phyloP scores from a whole-genome alignment of 1,140 invertebrate species.

The Heliconius congener region DNA sequence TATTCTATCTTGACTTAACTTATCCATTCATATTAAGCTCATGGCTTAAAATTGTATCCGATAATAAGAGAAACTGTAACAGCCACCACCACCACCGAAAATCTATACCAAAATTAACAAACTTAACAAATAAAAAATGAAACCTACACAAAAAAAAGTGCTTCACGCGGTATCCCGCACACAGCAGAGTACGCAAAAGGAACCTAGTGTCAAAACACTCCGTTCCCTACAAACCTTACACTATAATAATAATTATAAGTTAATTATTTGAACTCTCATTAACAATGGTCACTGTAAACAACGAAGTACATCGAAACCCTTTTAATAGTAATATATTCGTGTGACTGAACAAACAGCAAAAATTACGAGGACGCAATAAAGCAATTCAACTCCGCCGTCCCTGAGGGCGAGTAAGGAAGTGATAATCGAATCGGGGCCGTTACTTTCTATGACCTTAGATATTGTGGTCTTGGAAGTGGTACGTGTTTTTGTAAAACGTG shows the following conservation, averaged over 20 bases:
- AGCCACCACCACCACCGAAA: too few species aligned
- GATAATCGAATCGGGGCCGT: slow-evolving; percentile 52
- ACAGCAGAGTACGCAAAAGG: too few species aligned
- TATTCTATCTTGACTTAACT: too few species aligned
- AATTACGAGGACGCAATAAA: slow-evolving; percentile 28
- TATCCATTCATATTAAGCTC: too few species aligned
- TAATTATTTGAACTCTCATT: neutral
- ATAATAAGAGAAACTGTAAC: too few species aligned
- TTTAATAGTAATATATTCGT: slow-evolving; percentile 24
- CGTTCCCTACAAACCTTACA: too few species aligned
- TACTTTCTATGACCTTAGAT: slow-evolving; percentile 12
- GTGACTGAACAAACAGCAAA: slow-evolving; percentile 18
- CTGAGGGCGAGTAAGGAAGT: slow-evolving; percentile 50
- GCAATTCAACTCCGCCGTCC: slow-evolving; percentile 25
- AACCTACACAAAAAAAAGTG: too few species aligned
- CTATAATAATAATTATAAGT: neutral
- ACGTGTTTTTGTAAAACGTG: neutral
- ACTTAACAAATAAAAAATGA: too few species aligned
- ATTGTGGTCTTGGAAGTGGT: neutral
- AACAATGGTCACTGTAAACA: slow-evolving; percentile 20
- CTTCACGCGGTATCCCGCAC: too few species aligned
- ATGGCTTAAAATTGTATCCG: too few species aligned
- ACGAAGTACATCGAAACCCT: slow-evolving; percentile 29
- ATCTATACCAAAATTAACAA: too few species aligned
- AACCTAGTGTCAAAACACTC: too few species aligned